Percentiles rank a stretch among this genome's conserved stretches.
phyloP scores from a whole-genome alignment of 2,888 invertebrate species.

The Anagyrus pseudococci region DNA sequence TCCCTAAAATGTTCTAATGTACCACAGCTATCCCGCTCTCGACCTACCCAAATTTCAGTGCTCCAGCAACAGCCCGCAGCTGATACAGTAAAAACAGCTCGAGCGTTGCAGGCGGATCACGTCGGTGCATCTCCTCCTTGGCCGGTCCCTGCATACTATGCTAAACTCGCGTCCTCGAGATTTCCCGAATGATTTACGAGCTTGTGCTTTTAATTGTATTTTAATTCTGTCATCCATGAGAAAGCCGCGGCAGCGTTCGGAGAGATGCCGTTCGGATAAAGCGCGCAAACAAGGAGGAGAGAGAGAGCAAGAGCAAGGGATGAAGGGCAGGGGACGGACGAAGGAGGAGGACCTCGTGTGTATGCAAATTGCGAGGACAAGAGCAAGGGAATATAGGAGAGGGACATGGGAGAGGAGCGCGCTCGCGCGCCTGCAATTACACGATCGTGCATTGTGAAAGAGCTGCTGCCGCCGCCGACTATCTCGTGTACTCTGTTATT shows the following conservation, averaged over 20 bases:
- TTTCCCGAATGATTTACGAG: background rate
- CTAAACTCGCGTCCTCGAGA: constrained; percentile 2
- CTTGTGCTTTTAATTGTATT: constrained; percentile 12
- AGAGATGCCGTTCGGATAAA: background rate
- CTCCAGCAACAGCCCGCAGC: no score
- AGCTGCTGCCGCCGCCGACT: no score
- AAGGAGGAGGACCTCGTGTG: constrained; percentile 5
- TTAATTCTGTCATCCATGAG: constrained; percentile 6
- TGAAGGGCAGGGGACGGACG: background rate
- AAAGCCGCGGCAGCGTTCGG: background rate
- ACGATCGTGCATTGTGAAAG: constrained; percentile 15
- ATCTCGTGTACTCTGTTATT: constrained; percentile 17
- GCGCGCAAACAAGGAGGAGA: no score
- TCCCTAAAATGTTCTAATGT: no score
- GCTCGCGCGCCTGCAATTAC: constrained; percentile 22
- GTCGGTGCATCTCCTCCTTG: no score
- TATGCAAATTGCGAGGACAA: constrained; percentile 21
- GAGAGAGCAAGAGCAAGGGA: no score
- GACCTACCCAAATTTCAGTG: no score
- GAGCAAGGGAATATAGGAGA: no score
- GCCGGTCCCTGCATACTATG: background rate
- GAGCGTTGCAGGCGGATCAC: no score
- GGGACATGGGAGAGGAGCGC: background rate
- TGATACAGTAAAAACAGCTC: no score
- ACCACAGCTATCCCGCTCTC: no score